These are phyloP conservation scores for Mantis religiosa DNA, from an alignment of 2,888 invertebrate species.

Conservation along the genomic window DNA sequence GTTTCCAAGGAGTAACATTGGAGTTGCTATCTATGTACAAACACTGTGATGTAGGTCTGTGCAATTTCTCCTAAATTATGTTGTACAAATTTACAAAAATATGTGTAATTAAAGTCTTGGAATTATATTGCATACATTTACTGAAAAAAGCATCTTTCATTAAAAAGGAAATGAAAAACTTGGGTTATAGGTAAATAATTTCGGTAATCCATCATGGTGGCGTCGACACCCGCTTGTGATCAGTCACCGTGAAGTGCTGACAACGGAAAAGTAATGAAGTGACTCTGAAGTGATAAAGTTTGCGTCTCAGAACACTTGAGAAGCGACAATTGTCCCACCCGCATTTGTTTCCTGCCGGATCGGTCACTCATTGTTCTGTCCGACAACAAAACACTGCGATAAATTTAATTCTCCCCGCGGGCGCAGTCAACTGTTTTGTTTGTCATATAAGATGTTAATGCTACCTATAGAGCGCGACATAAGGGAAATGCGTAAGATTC, in stretches of 20 bases:
- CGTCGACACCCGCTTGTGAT: not conserved
- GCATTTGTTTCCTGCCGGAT: not conserved
- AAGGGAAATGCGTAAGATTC: not conserved
- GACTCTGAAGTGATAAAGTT: not conserved
- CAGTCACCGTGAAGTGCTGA: not conserved
- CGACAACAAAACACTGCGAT: not conserved
- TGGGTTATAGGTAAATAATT: not conserved
- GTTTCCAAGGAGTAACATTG: too few relatives aligned
- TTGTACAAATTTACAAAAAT: too few relatives aligned
- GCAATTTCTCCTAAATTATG: too few relatives aligned
- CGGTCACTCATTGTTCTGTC: not conserved
- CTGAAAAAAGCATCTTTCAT: too few relatives aligned
- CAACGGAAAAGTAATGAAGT: not conserved
- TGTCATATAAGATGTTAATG: not conserved
- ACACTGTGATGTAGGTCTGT: too few relatives aligned
- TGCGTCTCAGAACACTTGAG: not conserved
- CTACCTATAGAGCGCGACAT: not conserved
- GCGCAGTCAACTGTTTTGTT: not conserved
- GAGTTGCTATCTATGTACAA: too few relatives aligned
- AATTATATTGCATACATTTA: too few relatives aligned
- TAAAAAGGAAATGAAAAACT: too few relatives aligned
- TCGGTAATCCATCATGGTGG: not conserved
- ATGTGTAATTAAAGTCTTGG: too few relatives aligned
- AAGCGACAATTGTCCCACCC: not conserved
- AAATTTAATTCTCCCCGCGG: not conserved